phyloP scores from a whole-genome alignment of 2,113 vertebrate genomes.

The Pholis gunnellus region DNA sequence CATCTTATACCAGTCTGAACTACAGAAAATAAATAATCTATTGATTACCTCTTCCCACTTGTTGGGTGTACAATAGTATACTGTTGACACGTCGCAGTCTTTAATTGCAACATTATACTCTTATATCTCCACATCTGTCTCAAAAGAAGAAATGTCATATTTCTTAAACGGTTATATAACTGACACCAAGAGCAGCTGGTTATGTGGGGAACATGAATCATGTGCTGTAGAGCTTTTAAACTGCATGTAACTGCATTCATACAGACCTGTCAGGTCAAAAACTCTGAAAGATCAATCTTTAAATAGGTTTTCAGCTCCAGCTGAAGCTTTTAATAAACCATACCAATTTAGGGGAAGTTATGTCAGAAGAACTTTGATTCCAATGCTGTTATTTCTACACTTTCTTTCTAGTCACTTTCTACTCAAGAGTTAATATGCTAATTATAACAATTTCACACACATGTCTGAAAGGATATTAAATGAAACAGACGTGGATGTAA shows the following conservation, averaged over 20 bases:
- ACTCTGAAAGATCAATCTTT: not conserved
- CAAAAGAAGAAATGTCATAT: not conserved
- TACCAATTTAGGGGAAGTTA: not conserved
- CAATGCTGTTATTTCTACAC: not conserved
- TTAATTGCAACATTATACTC: not conserved
- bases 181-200: not conserved
- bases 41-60: not conserved
- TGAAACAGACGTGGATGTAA: too few species aligned
- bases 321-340: not conserved
- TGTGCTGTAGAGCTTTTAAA: not conserved
- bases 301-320: not conserved
- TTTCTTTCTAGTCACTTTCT: not conserved
- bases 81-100: not conserved
- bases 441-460: too few species aligned
- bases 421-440: too few species aligned
- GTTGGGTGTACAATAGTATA: not conserved
- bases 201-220: not conserved
- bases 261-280: not conserved
- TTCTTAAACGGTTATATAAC: not conserved
- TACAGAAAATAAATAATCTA: not conserved
- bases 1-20: not conserved
- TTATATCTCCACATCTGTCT: not conserved
- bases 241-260: not conserved
- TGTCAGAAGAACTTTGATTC: not conserved
- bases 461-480: too few species aligned